Conservation (phyloP, 2,888 invertebrate species). For the Tenthredo scrophulariae region DNA sequence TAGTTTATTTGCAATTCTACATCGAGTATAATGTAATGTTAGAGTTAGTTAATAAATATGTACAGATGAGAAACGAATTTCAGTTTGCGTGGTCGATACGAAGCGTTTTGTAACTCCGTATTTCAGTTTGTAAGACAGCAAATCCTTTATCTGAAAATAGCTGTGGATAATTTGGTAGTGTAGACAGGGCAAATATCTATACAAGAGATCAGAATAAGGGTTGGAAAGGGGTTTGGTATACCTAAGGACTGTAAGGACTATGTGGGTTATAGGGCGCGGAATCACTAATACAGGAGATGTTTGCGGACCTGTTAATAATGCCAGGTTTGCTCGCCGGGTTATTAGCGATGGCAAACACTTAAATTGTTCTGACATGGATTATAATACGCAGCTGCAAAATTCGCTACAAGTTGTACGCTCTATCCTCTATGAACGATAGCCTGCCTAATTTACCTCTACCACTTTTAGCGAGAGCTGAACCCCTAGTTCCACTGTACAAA, state of each 20-base stretch:
- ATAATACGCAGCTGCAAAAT: conserved; percentile 58
- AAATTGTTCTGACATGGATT: conserved; percentile 70
- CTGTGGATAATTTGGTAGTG: conserved; percentile 74
- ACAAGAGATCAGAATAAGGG: conserved; percentile 74
- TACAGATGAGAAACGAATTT: conserved; percentile 23
- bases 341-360: conserved; percentile 76
- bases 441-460: conserved; percentile 18
- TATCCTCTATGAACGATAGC: conserved; percentile 45
- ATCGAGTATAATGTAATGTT: neutral
- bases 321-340: conserved; percentile 74
- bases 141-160: conserved; percentile 75
- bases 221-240: conserved; percentile 62
- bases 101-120: conserved; percentile 2
- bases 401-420: conserved; percentile 37
- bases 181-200: conserved; percentile 76
- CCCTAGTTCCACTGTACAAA: neutral
- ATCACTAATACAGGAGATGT: conserved; percentile 75
- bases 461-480: neutral
- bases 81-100: conserved; percentile 1
- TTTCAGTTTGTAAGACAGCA: conserved; percentile 59
- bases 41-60: neutral
- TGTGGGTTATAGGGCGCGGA: conserved; percentile 69
- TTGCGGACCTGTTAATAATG: conserved; percentile 77
- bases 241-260: conserved; percentile 72
- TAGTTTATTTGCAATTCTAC: neutral